phyloP scores from a whole-genome alignment of 23 tunicate genomes.

The Ascidia mentula region DNA sequence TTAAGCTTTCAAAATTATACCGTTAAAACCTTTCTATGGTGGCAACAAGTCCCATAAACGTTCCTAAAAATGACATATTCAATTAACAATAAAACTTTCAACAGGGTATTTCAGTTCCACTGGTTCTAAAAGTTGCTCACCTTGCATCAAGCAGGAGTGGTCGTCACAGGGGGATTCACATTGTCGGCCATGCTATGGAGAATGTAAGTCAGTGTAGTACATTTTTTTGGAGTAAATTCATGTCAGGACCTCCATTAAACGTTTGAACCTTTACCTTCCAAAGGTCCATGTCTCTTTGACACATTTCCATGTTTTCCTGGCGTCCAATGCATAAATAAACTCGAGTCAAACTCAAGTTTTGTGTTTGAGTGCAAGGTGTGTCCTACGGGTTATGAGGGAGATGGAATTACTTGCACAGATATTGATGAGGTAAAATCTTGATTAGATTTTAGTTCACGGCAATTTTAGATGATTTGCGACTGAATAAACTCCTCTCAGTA shows the following conservation, averaged over 20 bases:
- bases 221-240: too few relatives aligned
- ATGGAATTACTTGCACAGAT: slow-evolving; percentile 27
- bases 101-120: not conserved
- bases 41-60: too few relatives aligned
- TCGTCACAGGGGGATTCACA: not conserved
- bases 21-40: too few relatives aligned
- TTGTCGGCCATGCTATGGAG: not conserved
- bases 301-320: slow-evolving; percentile 15
- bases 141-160: not conserved
- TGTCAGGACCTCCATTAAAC: too few relatives aligned
- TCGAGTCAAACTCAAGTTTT: not conserved
- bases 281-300: slow-evolving; percentile 15
- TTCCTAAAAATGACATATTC: too few relatives aligned
- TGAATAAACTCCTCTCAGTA: not conserved
- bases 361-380: slow-evolving; percentile 6
- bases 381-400: slow-evolving; percentile 27
- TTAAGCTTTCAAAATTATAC: too few relatives aligned
- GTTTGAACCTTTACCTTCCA: too few relatives aligned
- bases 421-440: slow-evolving; percentile 23
- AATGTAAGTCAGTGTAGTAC: not conserved
- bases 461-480: not conserved
- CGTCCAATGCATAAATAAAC: slow-evolving; percentile 18
- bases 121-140: not conserved
- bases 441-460: not conserved
- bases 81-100: too few relatives aligned